Evolutionary conservation across 1,140 invertebrate species (phyloP), one percentile per base, ranked within the genome.

Genomic region (Solenopsis fugax): DNA sequence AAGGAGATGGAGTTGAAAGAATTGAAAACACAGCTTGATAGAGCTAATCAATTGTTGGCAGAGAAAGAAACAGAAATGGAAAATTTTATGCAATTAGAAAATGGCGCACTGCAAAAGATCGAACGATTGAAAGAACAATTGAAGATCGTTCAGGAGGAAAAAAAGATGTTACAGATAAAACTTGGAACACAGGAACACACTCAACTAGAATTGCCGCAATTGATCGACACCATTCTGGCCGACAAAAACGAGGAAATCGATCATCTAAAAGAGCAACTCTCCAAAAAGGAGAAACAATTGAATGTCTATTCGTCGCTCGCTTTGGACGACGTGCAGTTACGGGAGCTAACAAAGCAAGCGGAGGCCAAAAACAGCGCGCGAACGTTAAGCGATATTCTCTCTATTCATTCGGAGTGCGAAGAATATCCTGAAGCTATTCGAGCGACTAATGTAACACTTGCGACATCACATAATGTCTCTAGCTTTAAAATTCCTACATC

Each of bases 181-280:
- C 52, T 95, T 4, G 92, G 91, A 7, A 87, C 82, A 5, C 93
- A 95, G 41, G 94, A 95, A 54, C 92, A 92, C 1, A 85, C 88
- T 18, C 94, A 95, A 41, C 75, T 92, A 1, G 93, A 95, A 18
- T 86, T 97, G 24, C 96, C 96, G 0, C 96, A 96, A 92, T 85
- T 97, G 18, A 96, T 97, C 69, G 96, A 97, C 85, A 96, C 96
- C 24, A 96, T 97, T 91, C 91, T 97, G 69, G 96, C 96, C 0
- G 97, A 97, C 85, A 97, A 97, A 88, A 97, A 97, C 88, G 96
- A 96, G 52, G 97, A 97, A 88, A 97, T 97, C 34, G 96, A 97
- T 90, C 95, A 96, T 60, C 87, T 97, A 7, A 96, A 96, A 37
- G 94, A 96, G 1, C 96, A 96, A 77, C 87, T 96, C 9, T 91